Evolutionary conservation across 1,140 invertebrate species (phyloP).

Genomic region (Drosophila pallidifrons): DNA sequence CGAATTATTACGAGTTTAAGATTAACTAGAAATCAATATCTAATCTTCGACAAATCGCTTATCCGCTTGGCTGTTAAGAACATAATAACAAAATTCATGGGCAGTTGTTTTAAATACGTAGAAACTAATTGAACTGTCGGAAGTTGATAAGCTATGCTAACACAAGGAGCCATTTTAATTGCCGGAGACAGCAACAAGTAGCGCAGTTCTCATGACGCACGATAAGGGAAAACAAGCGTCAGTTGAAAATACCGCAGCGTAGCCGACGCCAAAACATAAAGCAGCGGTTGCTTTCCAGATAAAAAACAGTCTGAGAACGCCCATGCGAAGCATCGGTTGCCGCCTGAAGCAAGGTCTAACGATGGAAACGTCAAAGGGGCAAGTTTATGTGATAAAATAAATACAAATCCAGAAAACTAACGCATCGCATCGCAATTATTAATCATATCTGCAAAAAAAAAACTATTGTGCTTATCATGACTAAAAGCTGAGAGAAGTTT

Average conservation of each 20-base stretch:
- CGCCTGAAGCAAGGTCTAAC: not conserved
- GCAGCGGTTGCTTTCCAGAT: not conserved
- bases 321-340: not conserved
- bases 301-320: conserved; percentile 6
- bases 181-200: conserved; percentile 2
- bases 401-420: conserved; percentile 4
- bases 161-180: conserved; percentile 1
- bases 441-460: no score
- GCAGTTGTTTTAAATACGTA: no score
- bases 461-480: no score
- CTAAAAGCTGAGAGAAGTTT: no score
- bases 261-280: not conserved
- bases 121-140: conserved; percentile 4
- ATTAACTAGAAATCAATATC: not conserved
- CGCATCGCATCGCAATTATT: not conserved
- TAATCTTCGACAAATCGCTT: not conserved
- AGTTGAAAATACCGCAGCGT: conserved; percentile 9
- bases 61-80: not conserved
- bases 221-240: conserved; percentile 30
- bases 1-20: not conserved
- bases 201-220: conserved; percentile 13
- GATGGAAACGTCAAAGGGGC: conserved; percentile 13
- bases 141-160: conserved; percentile 34
- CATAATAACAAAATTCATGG: no score
- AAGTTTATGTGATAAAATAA: not conserved